Conservation (phyloP, 1,140 invertebrate genomes). For the Drosophila eugracilis region DNA sequence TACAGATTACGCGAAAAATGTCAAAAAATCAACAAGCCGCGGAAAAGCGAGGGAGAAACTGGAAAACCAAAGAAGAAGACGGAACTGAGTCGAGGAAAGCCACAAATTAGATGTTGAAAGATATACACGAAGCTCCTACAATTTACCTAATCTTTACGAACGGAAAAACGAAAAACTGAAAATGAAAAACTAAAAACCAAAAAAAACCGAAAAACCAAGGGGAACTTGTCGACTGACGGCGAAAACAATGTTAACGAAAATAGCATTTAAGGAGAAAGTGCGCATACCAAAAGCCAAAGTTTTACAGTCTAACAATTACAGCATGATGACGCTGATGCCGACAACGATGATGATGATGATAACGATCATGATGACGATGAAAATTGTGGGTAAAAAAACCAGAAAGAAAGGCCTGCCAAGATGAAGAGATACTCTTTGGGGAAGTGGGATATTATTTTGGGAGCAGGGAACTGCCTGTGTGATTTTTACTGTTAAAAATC, state of each 20-base stretch:
- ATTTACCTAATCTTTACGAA: slow-evolving; percentile 26
- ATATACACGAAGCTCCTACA: slow-evolving; percentile 42
- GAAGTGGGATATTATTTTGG: slow-evolving; percentile 11
- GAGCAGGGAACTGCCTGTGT: not conserved
- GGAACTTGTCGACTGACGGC: slow-evolving; percentile 48
- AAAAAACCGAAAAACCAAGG: not conserved
- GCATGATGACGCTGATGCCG: slow-evolving; percentile 48
- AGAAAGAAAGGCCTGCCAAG: slow-evolving; percentile 30
- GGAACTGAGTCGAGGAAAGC: slow-evolving; percentile 62
- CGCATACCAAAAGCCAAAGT: slow-evolving; percentile 71
- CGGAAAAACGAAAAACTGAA: not conserved
- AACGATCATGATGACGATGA: slow-evolving; percentile 46
- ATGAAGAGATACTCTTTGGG: slow-evolving; percentile 32
- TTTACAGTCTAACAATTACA: slow-evolving; percentile 78
- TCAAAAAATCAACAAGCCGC: slow-evolving; percentile 39
- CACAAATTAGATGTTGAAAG: slow-evolving; percentile 72
- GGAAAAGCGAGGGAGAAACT: slow-evolving; percentile 24
- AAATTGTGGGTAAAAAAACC: slow-evolving; percentile 46
- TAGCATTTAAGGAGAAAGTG: slow-evolving; percentile 80
- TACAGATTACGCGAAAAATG: slow-evolving; percentile 46
- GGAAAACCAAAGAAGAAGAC: slow-evolving; percentile 12
- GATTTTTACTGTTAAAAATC: not conserved
- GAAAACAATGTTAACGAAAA: slow-evolving; percentile 77
- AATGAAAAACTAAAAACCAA: not conserved
- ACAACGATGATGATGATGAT: slow-evolving; percentile 31